Conservation (phyloP, 2,113 vertebrate genomes). For the Bagarius yarrelli region DNA sequence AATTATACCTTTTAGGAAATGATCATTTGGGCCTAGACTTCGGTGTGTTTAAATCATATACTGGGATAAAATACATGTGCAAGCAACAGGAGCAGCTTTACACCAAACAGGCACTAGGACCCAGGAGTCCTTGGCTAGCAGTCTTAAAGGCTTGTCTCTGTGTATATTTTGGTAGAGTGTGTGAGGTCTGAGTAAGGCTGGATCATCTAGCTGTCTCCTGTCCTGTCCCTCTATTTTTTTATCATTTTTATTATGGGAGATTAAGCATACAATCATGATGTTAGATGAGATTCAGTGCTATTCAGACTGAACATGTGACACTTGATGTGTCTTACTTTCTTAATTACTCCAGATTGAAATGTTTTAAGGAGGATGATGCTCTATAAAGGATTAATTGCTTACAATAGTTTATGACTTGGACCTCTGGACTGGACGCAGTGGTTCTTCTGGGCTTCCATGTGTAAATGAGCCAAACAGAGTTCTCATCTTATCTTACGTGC, state of each 20-base stretch:
- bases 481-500: neutral
- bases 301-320: neutral
- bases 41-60: neutral
- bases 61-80: neutral
- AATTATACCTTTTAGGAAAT: neutral
- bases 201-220: neutral
- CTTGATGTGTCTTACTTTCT: neutral
- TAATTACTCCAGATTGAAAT: neutral
- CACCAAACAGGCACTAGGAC: slow-evolving; percentile 25
- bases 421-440: neutral
- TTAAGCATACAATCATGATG: neutral
- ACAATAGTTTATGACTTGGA: neutral
- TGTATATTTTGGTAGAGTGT: slow-evolving; percentile 9
- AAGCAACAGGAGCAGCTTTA: neutral
- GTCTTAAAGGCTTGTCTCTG: neutral
- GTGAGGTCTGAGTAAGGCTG: neutral
- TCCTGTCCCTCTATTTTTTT: neutral
- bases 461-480: neutral
- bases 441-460: neutral
- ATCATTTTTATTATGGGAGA: neutral
- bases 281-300: neutral
- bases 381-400: neutral
- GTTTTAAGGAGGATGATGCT: neutral
- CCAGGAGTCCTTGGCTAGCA: neutral
- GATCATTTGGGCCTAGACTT: too few relatives aligned